Base-by-base conservation (phyloP, 1,140 invertebrate genomes). In the Thereuonema tuberculata region DNA sequence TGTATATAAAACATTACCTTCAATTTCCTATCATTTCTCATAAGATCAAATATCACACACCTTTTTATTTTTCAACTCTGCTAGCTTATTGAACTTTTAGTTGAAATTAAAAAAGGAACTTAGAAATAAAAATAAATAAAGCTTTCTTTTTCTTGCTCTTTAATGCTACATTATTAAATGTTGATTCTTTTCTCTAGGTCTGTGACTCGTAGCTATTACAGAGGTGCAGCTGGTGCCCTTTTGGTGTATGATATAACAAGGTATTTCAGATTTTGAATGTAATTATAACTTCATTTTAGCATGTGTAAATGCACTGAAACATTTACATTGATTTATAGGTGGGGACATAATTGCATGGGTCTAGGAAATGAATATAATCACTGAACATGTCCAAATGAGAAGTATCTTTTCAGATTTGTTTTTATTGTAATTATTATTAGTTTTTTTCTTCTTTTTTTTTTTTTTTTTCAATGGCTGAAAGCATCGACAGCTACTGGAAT, bases 231-330 rank as follows among this genome's bases (percentile, higher is more conserved):
- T 53, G 86, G 87, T 23, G 86, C 86, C 56, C 72, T 89, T 20
- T 74, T 89, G 52, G 86, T 87, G 0, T 88, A 87, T 72, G 86
- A 89, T 66, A 84, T 86, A 54, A 85, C 85, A 61, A 76, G 78
- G 77, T 73, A 48, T n/a, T n/a, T n/a, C n/a, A n/a, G 26, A 29
- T 12, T 27, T 26, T 55, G 9, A 55, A 23, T 55, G 5, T 27
- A 55, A 55, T 55, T 25, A 17, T 5, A 27, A 21, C 24, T 50
- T 9, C 5, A 12, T 50, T 50, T 9, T 50, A 12, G 17, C 21
- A 21, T 50, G 12, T 43, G 12, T 43, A 43, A 43, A 43, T 43
- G 12, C 12, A 43, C 12, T 43, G 37, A n/a, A n/a, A n/a, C n/a
- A n/a, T n/a, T n/a, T n/a, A n/a, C n/a, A n/a, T n/a, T n/a, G n/a